Conservation (phyloP, 2,113 vertebrate species). For the Pelodiscus sinensis region DNA sequence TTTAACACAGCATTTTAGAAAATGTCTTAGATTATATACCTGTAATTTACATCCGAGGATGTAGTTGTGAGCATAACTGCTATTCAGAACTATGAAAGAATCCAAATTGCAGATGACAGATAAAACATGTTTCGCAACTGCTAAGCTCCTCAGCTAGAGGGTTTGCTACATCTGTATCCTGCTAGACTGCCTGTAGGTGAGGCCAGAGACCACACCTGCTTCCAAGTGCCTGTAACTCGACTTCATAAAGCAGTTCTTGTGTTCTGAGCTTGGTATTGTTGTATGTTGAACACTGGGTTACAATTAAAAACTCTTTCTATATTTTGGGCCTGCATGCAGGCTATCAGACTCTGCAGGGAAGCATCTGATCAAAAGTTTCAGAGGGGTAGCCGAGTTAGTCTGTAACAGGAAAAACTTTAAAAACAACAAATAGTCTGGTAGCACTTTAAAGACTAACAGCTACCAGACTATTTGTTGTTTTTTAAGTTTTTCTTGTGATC, state of each 20-base stretch:
- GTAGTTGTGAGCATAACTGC: conserved; percentile 15
- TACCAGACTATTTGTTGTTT: too few species aligned
- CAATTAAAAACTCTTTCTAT: neutral
- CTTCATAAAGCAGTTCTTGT: neutral
- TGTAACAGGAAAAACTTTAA: too few species aligned
- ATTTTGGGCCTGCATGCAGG: neutral
- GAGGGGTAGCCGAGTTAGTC: too few species aligned
- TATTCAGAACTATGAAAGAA: conserved; percentile 25
- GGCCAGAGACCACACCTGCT: neutral
- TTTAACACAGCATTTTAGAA: neutral
- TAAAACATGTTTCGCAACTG: neutral
- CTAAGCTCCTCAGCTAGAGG: neutral
- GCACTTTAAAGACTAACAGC: too few species aligned
- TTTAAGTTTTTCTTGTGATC: too few species aligned
- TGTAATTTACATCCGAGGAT: conserved; percentile 41
- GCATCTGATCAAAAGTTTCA: neutral
- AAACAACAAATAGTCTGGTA: too few species aligned
- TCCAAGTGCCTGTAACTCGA: neutral
- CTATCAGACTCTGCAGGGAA: neutral
- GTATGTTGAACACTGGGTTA: neutral
- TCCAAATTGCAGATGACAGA: conserved; percentile 29
- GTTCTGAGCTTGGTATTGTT: neutral
- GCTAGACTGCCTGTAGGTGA: neutral
- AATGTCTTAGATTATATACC: neutral
- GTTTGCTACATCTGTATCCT: conserved; percentile 1